Evolutionary conservation across 2,888 invertebrate genomes (phyloP).

Genomic region (Nebria salina): DNA sequence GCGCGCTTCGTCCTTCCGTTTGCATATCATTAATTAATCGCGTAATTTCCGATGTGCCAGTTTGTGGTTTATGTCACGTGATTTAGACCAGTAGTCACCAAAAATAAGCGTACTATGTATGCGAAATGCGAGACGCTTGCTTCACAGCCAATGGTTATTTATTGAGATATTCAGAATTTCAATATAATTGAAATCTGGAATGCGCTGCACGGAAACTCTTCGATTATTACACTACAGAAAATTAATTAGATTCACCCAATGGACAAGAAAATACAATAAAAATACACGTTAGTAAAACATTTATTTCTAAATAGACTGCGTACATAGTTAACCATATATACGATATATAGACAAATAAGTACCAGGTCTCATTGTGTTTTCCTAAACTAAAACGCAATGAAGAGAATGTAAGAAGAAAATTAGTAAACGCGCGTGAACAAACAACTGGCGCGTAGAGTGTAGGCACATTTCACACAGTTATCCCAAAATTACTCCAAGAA

Average conservation of each 20-base stretch:
- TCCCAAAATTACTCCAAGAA: background rate
- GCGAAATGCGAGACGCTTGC: background rate
- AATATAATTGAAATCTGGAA: background rate
- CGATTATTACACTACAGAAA: background rate
- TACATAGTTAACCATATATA: background rate
- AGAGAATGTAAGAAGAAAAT: constrained; percentile 7
- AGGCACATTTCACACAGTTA: background rate
- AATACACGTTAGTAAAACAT: background rate
- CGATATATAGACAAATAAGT: background rate
- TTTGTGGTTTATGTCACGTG: constrained; percentile 37
- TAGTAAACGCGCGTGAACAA: background rate
- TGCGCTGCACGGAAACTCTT: background rate
- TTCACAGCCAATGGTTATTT: background rate
- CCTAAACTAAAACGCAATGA: background rate
- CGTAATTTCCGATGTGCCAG: constrained; percentile 46
- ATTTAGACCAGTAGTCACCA: constrained; percentile 41
- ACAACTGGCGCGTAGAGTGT: background rate
- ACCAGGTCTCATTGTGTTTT: background rate
- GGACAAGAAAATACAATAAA: background rate
- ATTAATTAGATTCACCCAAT: background rate
- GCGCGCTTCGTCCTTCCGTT: constrained; percentile 32
- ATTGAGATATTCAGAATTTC: background rate
- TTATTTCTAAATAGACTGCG: background rate
- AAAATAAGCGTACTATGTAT: background rate
- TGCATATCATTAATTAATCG: constrained; percentile 46